phyloP scores from a whole-genome alignment of 2,113 vertebrate genomes.

The Campylomormyrus tamandua region DNA sequence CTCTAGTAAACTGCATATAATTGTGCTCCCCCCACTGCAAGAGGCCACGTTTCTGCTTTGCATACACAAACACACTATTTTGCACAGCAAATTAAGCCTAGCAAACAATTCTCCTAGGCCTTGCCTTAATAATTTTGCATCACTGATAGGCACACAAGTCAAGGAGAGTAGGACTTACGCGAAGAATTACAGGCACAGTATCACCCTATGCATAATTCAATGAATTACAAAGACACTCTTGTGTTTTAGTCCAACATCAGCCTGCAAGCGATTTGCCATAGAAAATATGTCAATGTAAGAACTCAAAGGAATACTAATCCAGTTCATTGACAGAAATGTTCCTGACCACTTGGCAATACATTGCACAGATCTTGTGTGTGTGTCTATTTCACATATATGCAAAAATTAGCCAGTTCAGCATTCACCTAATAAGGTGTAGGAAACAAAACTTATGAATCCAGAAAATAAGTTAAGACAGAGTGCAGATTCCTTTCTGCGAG shows the following conservation, averaged over 20 bases:
- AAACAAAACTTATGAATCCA: neutral
- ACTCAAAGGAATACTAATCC: neutral
- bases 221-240: neutral
- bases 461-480: neutral
- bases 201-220: neutral
- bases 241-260: neutral
- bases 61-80: neutral
- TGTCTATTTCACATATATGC: neutral
- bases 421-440: neutral
- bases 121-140: neutral
- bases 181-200: neutral
- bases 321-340: neutral
- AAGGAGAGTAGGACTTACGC: neutral
- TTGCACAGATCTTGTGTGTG: neutral
- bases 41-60: neutral
- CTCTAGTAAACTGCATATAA: neutral
- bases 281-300: neutral
- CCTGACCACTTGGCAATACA: neutral
- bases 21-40: neutral
- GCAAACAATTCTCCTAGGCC: neutral
- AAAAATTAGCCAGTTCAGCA: neutral
- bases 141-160: neutral
- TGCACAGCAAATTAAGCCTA: neutral
- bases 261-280: neutral
- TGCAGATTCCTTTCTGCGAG: neutral